Evolutionary conservation across 2,888 invertebrate species (phyloP), one percentile per base, ranked within the genome.

Genomic region (Alcis repandata): DNA sequence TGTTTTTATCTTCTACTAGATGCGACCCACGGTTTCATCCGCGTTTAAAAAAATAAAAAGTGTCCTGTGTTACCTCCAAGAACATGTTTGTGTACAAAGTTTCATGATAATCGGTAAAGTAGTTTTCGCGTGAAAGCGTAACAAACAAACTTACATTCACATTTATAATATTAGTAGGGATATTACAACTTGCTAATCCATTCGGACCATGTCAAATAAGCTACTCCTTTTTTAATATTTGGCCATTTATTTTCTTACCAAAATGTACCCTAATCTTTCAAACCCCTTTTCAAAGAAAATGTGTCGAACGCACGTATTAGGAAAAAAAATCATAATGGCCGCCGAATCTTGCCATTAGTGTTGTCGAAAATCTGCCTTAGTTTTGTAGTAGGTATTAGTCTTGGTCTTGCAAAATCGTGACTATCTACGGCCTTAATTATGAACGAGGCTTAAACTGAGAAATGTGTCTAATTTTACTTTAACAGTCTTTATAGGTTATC

Each of bases 301-400:
- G 56, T 45, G 45, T 57, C 56, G 56, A 57, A 36, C 45, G 7
- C 45, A 56, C 15, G 56, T 36, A 45, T 46, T 57, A 45, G 10
- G 33, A 33, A 46, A 57, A n/a, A 56, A 56, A 41, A 1, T 32
- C 15, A 17, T 33, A 43, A 32, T 19, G 43, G 11, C 32, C 17
- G 17, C 11, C 22, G 27, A 32, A 38, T 38, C 7, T 36, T 40
- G 6, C 11, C 19, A 2, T n/a, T 51, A 36, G 51, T 19, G 51
- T 9, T 36, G 51, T 7, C n/a, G 0, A 9, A 43, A 19, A 20
- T 10, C 13, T 33, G 33, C 10, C 15, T 27, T 48, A 9, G 10
- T 33, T 33, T 49, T 49, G 17, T 13, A 27, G 0, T 7, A 36
- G 9, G n/a, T 43, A 43, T 19, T 43, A 15, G 40, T 3, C 15